phyloP scores from a whole-genome alignment of 1,140 invertebrate species.

The Periplaneta americana region DNA sequence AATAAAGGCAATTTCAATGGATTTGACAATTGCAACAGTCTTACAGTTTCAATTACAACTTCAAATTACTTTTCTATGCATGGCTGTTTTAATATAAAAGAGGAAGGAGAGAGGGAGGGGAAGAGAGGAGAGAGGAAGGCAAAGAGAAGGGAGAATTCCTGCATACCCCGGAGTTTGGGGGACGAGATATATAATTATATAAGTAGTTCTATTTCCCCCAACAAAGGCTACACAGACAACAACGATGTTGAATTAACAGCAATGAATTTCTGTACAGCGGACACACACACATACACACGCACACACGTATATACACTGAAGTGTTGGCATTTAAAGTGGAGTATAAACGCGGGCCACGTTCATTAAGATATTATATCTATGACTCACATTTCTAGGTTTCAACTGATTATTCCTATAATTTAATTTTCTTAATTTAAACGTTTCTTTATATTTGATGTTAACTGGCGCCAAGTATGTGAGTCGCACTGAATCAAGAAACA shows the following conservation, averaged over 20 bases:
- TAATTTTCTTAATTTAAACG: too few relatives aligned
- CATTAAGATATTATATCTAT: too few relatives aligned
- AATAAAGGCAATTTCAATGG: constrained; percentile 9
- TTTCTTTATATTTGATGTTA: too few relatives aligned
- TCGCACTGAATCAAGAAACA: too few relatives aligned
- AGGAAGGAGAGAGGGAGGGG: not conserved
- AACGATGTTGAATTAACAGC: not conserved
- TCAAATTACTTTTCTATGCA: constrained; percentile 1
- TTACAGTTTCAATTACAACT: constrained; percentile 9
- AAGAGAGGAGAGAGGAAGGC: not conserved
- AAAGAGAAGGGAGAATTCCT: not conserved
- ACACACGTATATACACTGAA: too few relatives aligned
- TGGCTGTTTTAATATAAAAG: constrained; percentile 11
- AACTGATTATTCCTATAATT: too few relatives aligned
- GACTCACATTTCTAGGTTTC: too few relatives aligned
- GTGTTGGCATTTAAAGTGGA: too few relatives aligned
- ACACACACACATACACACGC: not conserved
- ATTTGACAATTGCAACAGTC: constrained; percentile 14
- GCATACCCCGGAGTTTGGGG: not conserved
- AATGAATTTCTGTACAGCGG: not conserved
- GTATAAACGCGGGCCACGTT: too few relatives aligned
- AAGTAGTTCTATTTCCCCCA: not conserved
- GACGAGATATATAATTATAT: not conserved
- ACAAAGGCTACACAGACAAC: not conserved
- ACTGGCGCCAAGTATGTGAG: too few relatives aligned